A percentile compares a stretch with the other conserved stretches of the same genome.
phyloP scores from a whole-genome alignment of 2,888 invertebrate genomes.

The Drosophila buzzatii region DNA sequence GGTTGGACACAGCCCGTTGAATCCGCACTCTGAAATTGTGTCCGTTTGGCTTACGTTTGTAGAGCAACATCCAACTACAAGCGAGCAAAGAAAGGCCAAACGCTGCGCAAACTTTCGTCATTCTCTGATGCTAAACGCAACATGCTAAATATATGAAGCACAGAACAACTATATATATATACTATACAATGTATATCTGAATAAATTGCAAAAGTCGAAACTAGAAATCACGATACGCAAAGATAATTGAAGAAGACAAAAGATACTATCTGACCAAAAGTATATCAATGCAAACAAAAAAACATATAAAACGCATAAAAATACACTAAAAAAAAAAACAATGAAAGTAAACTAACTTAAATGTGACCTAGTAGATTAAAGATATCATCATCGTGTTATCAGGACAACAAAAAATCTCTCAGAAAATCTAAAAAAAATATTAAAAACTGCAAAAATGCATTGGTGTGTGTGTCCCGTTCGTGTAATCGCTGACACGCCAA shows the following conservation, averaged over 20 bases:
- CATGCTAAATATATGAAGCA: slow-evolving; percentile 37
- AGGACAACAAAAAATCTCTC: slow-evolving; percentile 63
- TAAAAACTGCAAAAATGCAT: slow-evolving; percentile 71
- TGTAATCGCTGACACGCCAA: slow-evolving; percentile 76
- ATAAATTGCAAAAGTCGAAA: slow-evolving; percentile 61
- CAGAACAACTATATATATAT: slow-evolving; percentile 26
- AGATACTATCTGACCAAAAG: slow-evolving; percentile 72
- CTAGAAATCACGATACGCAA: slow-evolving; percentile 70
- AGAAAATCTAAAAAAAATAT: slow-evolving; percentile 69
- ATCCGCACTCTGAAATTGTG: slow-evolving; percentile 77
- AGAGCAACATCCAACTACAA: background rate
- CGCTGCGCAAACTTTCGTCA: slow-evolving; percentile 59
- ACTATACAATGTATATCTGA: slow-evolving; percentile 30
- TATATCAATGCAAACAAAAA: slow-evolving; percentile 77
- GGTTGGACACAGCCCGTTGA: slow-evolving; percentile 81
- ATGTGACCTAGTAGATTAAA: slow-evolving; percentile 78
- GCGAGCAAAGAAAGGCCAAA: slow-evolving; percentile 8
- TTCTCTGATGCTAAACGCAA: slow-evolving; percentile 56
- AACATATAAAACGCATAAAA: slow-evolving; percentile 59
- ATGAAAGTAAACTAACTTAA: slow-evolving; percentile 57
- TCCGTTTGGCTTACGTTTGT: slow-evolving; percentile 61
- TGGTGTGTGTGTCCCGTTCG: slow-evolving; percentile 83
- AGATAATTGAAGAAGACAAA: slow-evolving; percentile 45
- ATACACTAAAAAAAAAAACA: slow-evolving; percentile 65
- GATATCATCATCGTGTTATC: slow-evolving; percentile 73